These are phyloP conservation scores for Threskiornis aethiopicus DNA, from an alignment of 2,797 vertebrate species.

Conservation along the genomic window DNA sequence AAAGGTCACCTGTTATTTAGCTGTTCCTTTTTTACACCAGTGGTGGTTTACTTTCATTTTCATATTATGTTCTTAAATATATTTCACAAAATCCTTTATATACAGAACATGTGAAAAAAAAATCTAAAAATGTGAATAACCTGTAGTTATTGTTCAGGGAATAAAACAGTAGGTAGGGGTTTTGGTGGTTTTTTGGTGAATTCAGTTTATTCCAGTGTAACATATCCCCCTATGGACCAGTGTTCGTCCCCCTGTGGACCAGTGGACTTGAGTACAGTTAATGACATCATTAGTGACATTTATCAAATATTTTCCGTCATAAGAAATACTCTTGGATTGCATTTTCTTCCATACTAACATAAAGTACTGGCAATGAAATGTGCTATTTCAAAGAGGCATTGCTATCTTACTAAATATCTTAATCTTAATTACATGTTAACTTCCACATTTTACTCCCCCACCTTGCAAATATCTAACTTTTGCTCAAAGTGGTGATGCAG, in stretches of 20 bases:
- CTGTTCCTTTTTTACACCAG: background rate
- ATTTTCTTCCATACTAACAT: background rate
- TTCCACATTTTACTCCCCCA: background rate
- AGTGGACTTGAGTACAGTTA: background rate
- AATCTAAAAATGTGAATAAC: background rate
- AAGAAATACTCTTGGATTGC: background rate
- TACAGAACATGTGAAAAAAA: background rate
- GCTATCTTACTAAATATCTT: background rate
- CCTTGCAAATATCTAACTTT: background rate
- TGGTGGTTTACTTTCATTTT: background rate
- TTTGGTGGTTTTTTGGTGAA: background rate
- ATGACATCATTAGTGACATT: background rate
- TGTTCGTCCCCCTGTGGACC: background rate
- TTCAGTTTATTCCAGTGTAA: background rate
- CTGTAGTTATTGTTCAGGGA: background rate
- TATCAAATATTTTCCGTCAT: background rate
- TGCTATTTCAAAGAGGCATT: background rate
- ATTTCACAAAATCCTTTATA: background rate
- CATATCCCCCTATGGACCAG: background rate
- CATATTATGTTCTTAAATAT: background rate
- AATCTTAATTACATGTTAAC: background rate
- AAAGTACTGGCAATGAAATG: background rate
- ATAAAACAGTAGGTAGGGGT: background rate
- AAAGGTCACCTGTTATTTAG: background rate
- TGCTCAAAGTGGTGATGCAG: background rate